phyloP scores from a whole-genome alignment of 2,888 invertebrate species.

The Chalcis sispes region DNA sequence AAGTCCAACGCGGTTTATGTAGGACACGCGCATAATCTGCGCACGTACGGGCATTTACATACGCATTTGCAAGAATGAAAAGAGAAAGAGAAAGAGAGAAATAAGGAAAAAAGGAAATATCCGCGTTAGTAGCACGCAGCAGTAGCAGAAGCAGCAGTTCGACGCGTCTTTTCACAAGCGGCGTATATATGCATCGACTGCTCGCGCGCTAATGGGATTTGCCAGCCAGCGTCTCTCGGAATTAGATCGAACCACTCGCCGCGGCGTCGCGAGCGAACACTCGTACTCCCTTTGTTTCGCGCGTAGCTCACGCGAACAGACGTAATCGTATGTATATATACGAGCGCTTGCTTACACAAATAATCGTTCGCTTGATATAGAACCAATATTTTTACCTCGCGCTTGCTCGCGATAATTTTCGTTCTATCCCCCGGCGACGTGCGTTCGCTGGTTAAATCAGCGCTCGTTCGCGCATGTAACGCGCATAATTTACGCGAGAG shows the following conservation, averaged over 20 bases:
- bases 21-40: conserved; percentile 1
- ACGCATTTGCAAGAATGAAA: too few relatives aligned
- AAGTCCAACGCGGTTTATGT: conserved; percentile 4
- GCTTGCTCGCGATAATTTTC: too few relatives aligned
- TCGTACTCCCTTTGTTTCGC: neutral
- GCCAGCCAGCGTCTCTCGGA: conserved; percentile 22
- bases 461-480: too few relatives aligned
- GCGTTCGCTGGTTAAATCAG: too few relatives aligned
- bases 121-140: neutral
- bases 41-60: too few relatives aligned
- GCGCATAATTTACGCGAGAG: too few relatives aligned
- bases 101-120: neutral
- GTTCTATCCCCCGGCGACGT: too few relatives aligned
- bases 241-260: conserved; percentile 41
- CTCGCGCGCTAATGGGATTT: conserved; percentile 48
- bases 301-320: too few relatives aligned
- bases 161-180: conserved; percentile 4
- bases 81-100: neutral
- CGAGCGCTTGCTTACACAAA: too few relatives aligned
- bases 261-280: neutral
- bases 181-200: conserved; percentile 33
- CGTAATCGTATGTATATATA: too few relatives aligned
- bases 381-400: too few relatives aligned
- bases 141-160: neutral
- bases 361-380: too few relatives aligned